Conservation (phyloP, 2,113 vertebrate species). For the Tragulus kanchil region DNA sequence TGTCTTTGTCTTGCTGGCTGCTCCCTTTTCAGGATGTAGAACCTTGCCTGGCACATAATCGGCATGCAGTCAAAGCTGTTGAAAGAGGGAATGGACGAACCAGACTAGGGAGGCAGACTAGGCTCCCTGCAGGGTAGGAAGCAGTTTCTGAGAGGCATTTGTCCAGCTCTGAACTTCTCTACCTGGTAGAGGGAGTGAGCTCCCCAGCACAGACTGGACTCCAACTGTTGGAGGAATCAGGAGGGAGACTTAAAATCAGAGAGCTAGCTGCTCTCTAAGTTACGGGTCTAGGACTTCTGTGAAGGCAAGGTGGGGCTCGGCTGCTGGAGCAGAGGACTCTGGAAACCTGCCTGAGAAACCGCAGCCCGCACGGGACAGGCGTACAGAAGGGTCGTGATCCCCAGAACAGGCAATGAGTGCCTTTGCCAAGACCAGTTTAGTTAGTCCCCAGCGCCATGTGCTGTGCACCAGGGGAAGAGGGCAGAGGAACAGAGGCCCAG, state of each 20-base stretch:
- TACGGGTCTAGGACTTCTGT: not conserved
- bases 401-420: not conserved
- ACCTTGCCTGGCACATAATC: not conserved
- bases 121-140: not conserved
- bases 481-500: not conserved
- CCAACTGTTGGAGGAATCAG: not conserved
- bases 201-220: not conserved
- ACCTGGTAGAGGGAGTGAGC: not conserved
- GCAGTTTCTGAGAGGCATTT: not conserved
- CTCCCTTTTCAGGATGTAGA: not conserved
- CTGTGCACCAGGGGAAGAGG: not conserved
- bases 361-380: not conserved
- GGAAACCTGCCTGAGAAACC: not conserved
- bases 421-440: not conserved
- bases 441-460: not conserved
- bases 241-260: not conserved
- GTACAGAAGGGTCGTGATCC: fast-evolving
- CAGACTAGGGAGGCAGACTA: not conserved
- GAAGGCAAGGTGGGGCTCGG: not conserved
- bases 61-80: not conserved
- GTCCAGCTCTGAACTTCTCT: not conserved
- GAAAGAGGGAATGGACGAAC: not conserved
- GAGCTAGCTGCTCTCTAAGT: not conserved
- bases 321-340: not conserved
- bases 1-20: not conserved